Percentiles rank a stretch among this genome's conserved stretches.
These are phyloP conservation scores for Drosophila meridionalis DNA, from an alignment of 2,888 invertebrate genomes.

Conservation along the genomic window DNA sequence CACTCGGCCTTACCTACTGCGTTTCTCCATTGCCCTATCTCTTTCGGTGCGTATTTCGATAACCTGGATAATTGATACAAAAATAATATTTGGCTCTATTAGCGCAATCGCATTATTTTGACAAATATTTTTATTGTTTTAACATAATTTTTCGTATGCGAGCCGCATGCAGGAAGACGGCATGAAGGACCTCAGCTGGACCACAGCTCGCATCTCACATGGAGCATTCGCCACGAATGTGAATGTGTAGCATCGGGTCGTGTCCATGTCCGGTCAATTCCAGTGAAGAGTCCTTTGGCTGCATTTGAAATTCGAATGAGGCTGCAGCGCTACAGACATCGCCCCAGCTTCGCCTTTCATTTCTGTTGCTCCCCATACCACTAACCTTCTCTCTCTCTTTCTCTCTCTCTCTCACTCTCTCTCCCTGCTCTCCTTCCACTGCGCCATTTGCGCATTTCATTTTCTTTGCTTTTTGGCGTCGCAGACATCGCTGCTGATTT, in stretches of 20 bases:
- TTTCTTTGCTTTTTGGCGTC: conserved; percentile 28
- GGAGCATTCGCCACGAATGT: conserved; percentile 13
- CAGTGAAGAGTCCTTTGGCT: conserved; percentile 40
- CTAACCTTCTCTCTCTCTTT: background rate
- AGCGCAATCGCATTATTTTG: conserved; percentile 83
- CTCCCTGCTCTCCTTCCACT: background rate
- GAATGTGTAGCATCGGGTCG: conserved; percentile 13
- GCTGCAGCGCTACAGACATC: conserved; percentile 21
- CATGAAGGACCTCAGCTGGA: conserved; percentile 26
- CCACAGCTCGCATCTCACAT: conserved; percentile 11
- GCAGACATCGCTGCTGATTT: conserved; percentile 66
- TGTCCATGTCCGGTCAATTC: conserved; percentile 34
- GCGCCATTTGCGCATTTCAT: conserved; percentile 54
- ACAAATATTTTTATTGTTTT: conserved; percentile 83
- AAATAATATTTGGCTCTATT: conserved; percentile 81
- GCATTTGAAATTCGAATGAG: conserved; percentile 80
- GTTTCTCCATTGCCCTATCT: background rate
- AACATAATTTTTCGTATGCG: conserved; percentile 81
- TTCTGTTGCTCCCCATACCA: background rate
- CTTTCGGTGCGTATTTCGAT: conserved; percentile 49
- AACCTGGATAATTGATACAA: conserved; percentile 76
- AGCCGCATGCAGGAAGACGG: conserved; percentile 31
- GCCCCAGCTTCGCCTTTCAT: conserved; percentile 13
- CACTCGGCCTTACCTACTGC: background rate
- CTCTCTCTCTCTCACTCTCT: background rate